Base-by-base conservation (phyloP, 1,140 invertebrate genomes). In the Temnothorax longispinosus region DNA sequence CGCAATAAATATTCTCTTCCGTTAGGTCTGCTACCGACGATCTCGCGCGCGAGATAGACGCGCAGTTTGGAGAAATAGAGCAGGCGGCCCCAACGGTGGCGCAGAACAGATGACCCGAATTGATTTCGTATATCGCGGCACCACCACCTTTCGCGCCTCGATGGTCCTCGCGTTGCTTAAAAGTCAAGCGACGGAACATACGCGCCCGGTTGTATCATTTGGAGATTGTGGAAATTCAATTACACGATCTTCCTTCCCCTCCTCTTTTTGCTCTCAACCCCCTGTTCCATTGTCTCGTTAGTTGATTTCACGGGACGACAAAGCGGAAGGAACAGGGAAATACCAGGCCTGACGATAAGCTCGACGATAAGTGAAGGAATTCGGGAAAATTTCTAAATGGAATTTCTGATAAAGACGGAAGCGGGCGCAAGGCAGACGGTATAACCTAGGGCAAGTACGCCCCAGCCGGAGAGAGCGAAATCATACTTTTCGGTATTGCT, bases 1-100 rank as follows among this genome's bases (percentile, higher is more conserved):
- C 47, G 89, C 54, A 84, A 84, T 89, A 90, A 90, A 90, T 90
- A 89, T 87, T 74, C 89, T 62, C 71, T 27, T 76, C 54, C 60
- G n/a, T 58, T 58, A 58, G 50, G 41, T 60, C 65, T 65, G 71
- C 85, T 82, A 41, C 65, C 35, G 56, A 41, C 85, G 65, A 90
- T 89, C 50, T 78, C 65, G 71, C 84, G 76, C 78, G 62, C 56
- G 41, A 89, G 88, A 89, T 86, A 88, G 54, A 86, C 58, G 35
- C 44, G 52, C 41, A 88, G 47, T 65, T 81, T 80, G 38, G 58
- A 71, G 84, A 50, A 76, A 87, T 81, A 75, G 62, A 89, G 76
- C 60, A 56, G 76, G 60, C 58, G 38, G 74, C 50, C 82, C 88
- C 72, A 35, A 21, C 64, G 38, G 75, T 13, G 65, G 32, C 38